Evolutionary conservation across 2,797 vertebrate species (phyloP), one percentile per base, ranked within the genome.

Genomic region (Sebastes iracundus): DNA sequence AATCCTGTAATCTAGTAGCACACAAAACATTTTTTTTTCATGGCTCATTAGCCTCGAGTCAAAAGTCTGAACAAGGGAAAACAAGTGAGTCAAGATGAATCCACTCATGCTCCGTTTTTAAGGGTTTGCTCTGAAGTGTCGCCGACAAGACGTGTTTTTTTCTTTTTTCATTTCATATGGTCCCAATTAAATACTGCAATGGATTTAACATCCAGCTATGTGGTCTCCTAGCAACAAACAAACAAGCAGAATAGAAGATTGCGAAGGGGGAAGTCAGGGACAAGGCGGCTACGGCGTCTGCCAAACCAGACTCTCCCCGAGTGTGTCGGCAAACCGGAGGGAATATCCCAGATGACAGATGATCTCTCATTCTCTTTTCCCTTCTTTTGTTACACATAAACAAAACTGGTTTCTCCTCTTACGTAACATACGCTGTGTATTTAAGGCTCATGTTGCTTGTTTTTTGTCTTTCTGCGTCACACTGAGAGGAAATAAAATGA

Each of bases 171-270:
- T 90, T 91, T 90, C 93, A 94, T 93, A 94, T 92, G 94, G 81
- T 93, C 87, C 89, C 85, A 90, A 87, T 95, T 95, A 93, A 91
- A 93, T 74, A 64, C 85, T 83, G 88, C 84, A 87, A 14, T 80
- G 80, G 85, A 73, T 91, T 87, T 82, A 84, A 86, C 88, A 89
- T 87, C 62, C 64, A 77, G 81, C 72, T 77, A 80, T 68, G 87
- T 59, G 52, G 90, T 90, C 76, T 88, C 93, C 88, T 93, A 93
- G 94, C 94, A 93, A 91, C 91, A 90, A 94, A 90, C 90, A 93
- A 95, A 94, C 93, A 91, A 90, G 86, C 84, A 82, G 28, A 85
- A 72, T 16, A 61, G 78, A 82, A 89, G 79, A 90, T 83, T 83
- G 75, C 65, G 16, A 23, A 71, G 64, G 79, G 42, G 83, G 82